phyloP scores from a whole-genome alignment of 2,888 invertebrate species.

The Ceraclea dissimilis region DNA sequence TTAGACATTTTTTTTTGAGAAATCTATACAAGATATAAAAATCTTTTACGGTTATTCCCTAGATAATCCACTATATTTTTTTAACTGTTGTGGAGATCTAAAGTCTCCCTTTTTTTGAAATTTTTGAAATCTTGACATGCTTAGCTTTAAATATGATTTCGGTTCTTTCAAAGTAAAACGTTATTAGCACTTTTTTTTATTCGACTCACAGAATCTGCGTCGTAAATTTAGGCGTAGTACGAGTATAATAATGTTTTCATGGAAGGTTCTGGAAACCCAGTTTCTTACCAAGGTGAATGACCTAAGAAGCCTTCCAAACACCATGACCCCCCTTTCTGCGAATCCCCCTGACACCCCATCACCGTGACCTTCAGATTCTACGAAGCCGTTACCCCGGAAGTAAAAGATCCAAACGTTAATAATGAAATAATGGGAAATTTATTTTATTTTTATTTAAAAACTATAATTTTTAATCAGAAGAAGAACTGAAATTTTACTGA shows the following conservation, averaged over 20 bases:
- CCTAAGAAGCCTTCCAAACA: not conserved
- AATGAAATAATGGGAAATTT: not conserved
- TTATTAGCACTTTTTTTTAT: too few relatives aligned
- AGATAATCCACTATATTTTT: too few relatives aligned
- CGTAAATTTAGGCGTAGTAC: not conserved
- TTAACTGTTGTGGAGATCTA: too few relatives aligned
- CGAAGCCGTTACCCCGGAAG: constrained; percentile 6
- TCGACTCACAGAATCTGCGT: not conserved
- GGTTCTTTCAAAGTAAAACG: too few relatives aligned
- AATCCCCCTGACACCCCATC: constrained; percentile 5
- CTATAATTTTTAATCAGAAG: too few relatives aligned
- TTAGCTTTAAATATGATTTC: too few relatives aligned
- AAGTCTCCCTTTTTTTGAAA: too few relatives aligned
- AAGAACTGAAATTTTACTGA: too few relatives aligned
- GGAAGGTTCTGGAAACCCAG: constrained; percentile 25
- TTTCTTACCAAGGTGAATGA: constrained; percentile 25
- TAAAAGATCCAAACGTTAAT: not conserved
- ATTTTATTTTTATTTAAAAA: not conserved
- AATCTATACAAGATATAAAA: too few relatives aligned
- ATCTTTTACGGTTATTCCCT: too few relatives aligned
- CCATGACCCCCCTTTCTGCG: not conserved
- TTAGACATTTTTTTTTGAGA: too few relatives aligned
- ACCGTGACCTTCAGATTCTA: constrained; percentile 4
- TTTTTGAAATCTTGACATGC: too few relatives aligned
- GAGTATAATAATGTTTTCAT: constrained; percentile 9